A percentile compares a stretch with the other conserved stretches of the same genome.
Evolutionary conservation across 2,888 invertebrate species (phyloP).

Genomic region (Orchestes rusci): DNA sequence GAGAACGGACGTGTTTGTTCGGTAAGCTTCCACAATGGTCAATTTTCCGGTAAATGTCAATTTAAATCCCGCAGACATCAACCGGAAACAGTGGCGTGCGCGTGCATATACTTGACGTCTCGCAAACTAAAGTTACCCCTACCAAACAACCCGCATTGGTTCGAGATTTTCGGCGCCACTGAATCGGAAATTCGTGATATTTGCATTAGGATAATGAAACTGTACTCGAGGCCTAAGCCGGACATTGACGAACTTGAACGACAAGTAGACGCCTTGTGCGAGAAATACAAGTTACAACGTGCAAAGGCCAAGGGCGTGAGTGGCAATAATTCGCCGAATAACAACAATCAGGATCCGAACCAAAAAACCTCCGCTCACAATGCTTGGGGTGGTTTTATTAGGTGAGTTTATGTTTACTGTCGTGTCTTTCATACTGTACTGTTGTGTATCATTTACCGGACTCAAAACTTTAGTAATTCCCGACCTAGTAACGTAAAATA

Average conservation of each 20-base stretch:
- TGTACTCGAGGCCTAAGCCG: constrained; percentile 75
- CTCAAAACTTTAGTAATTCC: no score
- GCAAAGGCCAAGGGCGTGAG: constrained; percentile 47
- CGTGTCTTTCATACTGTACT: no score
- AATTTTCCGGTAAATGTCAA: not conserved
- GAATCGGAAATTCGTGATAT: constrained; percentile 82
- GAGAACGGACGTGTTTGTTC: constrained; percentile 92
- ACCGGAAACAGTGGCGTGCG: constrained; percentile 97
- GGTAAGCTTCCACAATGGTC: constrained; percentile 7
- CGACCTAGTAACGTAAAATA: no score
- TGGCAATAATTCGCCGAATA: constrained; percentile 46
- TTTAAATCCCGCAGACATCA: constrained; percentile 55
- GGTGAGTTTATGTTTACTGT: constrained; percentile 41
- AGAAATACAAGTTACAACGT: constrained; percentile 62
- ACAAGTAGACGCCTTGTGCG: constrained; percentile 64
- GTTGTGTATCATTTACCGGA: no score
- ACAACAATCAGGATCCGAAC: constrained; percentile 38
- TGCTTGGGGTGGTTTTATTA: constrained; percentile 62
- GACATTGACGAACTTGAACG: constrained; percentile 67
- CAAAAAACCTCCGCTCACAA: constrained; percentile 55
- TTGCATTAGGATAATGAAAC: constrained; percentile 68
- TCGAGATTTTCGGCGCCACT: constrained; percentile 73
- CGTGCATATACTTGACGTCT: constrained; percentile 96
- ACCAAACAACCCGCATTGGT: constrained; percentile 88
- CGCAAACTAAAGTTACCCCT: constrained; percentile 78